Base-by-base conservation (phyloP, 2,888 invertebrate genomes). In the Spisula subtruncata region DNA sequence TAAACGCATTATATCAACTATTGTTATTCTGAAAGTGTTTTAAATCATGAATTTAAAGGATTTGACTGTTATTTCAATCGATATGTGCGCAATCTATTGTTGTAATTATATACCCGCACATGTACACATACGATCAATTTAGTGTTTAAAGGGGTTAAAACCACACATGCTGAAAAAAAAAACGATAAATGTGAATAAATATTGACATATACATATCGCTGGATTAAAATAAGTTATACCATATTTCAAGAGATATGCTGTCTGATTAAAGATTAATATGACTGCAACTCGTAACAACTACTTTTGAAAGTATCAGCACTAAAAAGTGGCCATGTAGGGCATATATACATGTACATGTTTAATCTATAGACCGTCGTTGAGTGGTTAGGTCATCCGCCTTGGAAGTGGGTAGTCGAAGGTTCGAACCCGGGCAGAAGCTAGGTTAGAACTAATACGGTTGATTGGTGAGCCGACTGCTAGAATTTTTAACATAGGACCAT, bases 21-120 rank as follows among this genome's bases (percentile, higher is more conserved):
- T 85, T 85, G 85, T 85, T 54, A 35, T 85, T 35, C 41, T 56
- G 85, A 85, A 85, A 85, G 85, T 85, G 79, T 71, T 85, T 85
- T 66, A 85, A 85, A 85, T 54, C 16, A 20, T 85, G 79, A 32
- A 29, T 85, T 79, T 79, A 54, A 85, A 48, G 20, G 75, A 79
- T 79, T 79, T 75, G 41, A 71, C 48, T 16, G 79, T 51, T 14
- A 29, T 35, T 85, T 54, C 20, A 80, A 85, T 85, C 85, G 80
- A 80, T 80, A 80, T 35, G 35, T 75, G 14, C 25, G 32, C 75
- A 18, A 32, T 75, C 75, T 32, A 75, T 75, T 75, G 75, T 75
- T 25, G 60, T 25, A 66, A 66, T 66, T 25, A 66, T 66, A 66
- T 25, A 66, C 25, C 8, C 41, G 41, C 8, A 41, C 41, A 41